Conservation (phyloP, 2,797 vertebrate genomes). For the Acanthurus leucopareius region DNA sequence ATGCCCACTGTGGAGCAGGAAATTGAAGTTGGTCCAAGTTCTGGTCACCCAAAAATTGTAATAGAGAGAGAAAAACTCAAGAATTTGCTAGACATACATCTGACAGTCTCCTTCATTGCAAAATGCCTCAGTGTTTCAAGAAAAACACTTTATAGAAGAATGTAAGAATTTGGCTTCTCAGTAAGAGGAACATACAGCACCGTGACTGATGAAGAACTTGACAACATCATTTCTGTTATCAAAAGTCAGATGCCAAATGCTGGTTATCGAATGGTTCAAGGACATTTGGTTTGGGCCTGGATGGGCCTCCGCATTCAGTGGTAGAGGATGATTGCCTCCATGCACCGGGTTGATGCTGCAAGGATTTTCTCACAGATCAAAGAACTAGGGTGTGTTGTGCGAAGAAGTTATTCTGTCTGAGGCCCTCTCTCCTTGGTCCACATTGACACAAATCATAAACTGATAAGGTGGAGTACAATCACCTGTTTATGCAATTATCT, state of each 20-base stretch:
- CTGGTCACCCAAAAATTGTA: slow-evolving; percentile 3
- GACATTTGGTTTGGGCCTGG: background rate
- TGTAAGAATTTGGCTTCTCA: slow-evolving; percentile 16
- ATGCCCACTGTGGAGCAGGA: background rate
- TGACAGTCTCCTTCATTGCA: slow-evolving; percentile 7
- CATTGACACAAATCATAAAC: too few relatives aligned
- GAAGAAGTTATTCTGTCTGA: too few relatives aligned
- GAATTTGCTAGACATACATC: slow-evolving; percentile 13
- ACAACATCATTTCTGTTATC: background rate
- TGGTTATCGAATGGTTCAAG: background rate
- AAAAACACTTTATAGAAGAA: slow-evolving; percentile 17
- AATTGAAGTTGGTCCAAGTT: background rate
- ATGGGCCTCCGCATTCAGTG: background rate
- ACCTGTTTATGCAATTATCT: too few relatives aligned
- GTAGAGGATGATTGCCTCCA: slow-evolving; percentile 7
- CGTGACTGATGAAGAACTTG: slow-evolving; percentile 7
- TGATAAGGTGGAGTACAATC: too few relatives aligned
- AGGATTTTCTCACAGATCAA: slow-evolving; percentile 23
- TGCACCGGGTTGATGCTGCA: slow-evolving; percentile 9
- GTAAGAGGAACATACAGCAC: slow-evolving; percentile 5
- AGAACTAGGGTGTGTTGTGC: background rate
- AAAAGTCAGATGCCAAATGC: slow-evolving; percentile 6
- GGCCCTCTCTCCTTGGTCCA: too few relatives aligned
- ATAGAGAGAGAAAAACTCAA: background rate
- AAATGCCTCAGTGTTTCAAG: slow-evolving; percentile 19